Base-by-base conservation (phyloP, 2,888 invertebrate species). In the Salticus scenicus region DNA sequence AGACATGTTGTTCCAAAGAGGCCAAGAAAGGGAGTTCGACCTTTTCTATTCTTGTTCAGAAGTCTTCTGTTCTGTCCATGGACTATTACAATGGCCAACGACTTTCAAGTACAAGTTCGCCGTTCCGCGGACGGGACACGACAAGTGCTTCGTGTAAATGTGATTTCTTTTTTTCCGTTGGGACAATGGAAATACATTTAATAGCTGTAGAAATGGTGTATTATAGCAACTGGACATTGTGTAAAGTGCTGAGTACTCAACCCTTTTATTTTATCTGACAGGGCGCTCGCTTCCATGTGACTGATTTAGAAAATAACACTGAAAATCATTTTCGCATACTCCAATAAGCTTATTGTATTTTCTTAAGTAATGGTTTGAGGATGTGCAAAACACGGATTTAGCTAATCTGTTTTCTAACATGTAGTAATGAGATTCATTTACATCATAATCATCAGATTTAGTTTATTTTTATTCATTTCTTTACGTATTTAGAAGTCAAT, bases 61-160 rank as follows among this genome's bases (percentile, higher is more conserved):
- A 47, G 42, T 14, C 42, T 47, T 37, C 37, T 47, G 10, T 47
- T 47, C 47, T 47, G 17, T 57, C 57, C 57, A 57, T 5, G 57
- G 57, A 57, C 57, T 57, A 57, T 57, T 57, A 57, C 57, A 57
- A 57, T 57, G 57, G 57, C 57, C 57, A 57, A 57, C 57, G 57
- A 57, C 57, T 57, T 57, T 57, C 57, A 57, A 57, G 57, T 57
- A 57, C 57, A 57, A 57, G 57, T 57, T 57, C 76, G 51, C 33
- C 64, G 76, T 76, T 76, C 82, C 82, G 82, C 75, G 72, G 76
- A 42, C 31, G 71, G 30, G 51, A 76, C 27, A 67, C 71, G 41
- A 57, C 57, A 57, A 20, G 57, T 24, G 14, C 24, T 57, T 57
- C 57, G 57, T 57, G 57, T 57, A 24, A 24, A 24, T 8, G 24